Base-by-base conservation (phyloP, 2,797 vertebrate genomes). In the Epinephelus awoara region DNA sequence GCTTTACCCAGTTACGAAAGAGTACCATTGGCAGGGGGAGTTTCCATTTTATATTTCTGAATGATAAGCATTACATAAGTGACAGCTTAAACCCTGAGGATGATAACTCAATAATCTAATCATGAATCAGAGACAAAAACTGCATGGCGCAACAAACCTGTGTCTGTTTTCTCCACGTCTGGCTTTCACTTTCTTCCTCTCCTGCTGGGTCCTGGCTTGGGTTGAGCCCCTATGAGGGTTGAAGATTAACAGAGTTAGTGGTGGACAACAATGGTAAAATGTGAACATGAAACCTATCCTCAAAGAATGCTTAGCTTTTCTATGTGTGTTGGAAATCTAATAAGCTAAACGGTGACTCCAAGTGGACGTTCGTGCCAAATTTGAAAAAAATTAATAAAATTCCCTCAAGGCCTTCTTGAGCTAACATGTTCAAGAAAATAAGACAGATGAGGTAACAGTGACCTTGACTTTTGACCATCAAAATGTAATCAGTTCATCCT, bases 161-260 rank as follows among this genome's bases (percentile, higher is more conserved):
- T 96, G 95, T 72, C 95, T 89, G 61, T 88, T 94, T 70, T 96
- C 95, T 38, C 88, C 88, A 49, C 94, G 95, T 69, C 96, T 96
- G 64, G 88, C 87, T 83, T 98, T 98, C 91, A 95, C 96, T 93
- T 98, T 98, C 95, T 98, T 98, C 89, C 94, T 94, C 90, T 95
- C 96, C 61, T 96, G 98, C 56, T 97, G 97, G 55, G 95, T 94
- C 82, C 97, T 94, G 19, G 95, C 92, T 21, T 97, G 96, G 66
- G 96, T 94, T 47, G 95, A 94, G 66, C 95, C 96, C 77, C 97
- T 97, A 10, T 92, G 86, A 10, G 92, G 79, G 19, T 94, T 88
- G 85, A 96, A 67, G 0, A 89, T 92, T 72, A 96, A 94, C 0
- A 93, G 94, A 81, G 92, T 94, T 29, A 97, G 85, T 95, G 94